Base-by-base conservation (phyloP, 2,797 vertebrate species). In the Sebastes matsubarae region DNA sequence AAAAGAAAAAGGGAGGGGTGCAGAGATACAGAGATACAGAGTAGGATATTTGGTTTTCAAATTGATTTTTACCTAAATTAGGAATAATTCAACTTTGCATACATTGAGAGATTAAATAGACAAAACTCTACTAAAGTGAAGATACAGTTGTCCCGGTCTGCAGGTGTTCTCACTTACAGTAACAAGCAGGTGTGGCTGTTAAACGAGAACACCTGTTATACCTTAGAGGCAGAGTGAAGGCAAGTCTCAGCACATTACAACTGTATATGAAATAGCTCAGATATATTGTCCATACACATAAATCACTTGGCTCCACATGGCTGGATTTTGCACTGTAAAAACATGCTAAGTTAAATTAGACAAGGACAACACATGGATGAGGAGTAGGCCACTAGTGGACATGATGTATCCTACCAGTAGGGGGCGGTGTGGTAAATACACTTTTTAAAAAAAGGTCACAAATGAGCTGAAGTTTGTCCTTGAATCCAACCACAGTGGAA, bases 341-440 rank as follows among this genome's bases (percentile, higher is more conserved):
- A 46, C 6, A 46, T 52, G 20, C 50, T 52, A n/a, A 20, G 0
- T n/a, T 20, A n/a, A n/a, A 52, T 46, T 46, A 38, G 12, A 16
- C 34, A 22, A 9, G 54, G 63, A 52, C 27, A 9, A 1, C 5
- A 25, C n/a, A 18, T 13, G 10, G 13, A 29, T 36, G 4, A 12
- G 27, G 16, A 58, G 36, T 38, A 38, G 12, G 46, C 24, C 12
- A 27, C 13, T 4, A 7, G 20, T 71, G 1, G 52, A 50, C 7
- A 9, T 67, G 16, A 78, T 29, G n/a, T 61, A 14, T 76, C 30
- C 80, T 4, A 70, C 89, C 93, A 92, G 83, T 34, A 91, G 92
- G 77, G 82, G 91, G 88, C 71, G 20, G 1, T 74, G 50, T 86
- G 50, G 75, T 29, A 4, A 77, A 79, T 29, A 25, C 13, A 38